Evolutionary conservation across 2,797 vertebrate species (phyloP).

Genomic region (Pangasius larnaudii): DNA sequence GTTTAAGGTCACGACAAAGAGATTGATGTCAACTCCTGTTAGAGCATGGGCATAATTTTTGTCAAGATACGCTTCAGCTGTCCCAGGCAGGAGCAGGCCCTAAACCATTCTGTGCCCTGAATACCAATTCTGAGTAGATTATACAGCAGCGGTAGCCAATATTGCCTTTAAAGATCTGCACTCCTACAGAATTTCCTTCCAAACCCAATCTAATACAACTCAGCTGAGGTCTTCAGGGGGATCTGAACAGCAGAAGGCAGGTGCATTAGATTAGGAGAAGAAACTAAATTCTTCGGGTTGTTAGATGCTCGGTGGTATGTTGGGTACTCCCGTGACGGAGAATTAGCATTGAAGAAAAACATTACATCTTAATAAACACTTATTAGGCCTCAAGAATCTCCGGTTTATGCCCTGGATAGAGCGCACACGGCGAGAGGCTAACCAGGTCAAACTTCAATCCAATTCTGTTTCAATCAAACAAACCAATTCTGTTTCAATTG

Average conservation of each 20-base stretch:
- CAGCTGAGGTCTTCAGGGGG: neutral
- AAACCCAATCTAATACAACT: slow-evolving; percentile 24
- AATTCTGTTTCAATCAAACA: slow-evolving; percentile 60
- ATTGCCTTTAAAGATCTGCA: slow-evolving; percentile 8
- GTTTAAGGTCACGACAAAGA: slow-evolving; percentile 49
- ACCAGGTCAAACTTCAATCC: slow-evolving; percentile 58
- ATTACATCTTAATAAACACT: slow-evolving; percentile 20
- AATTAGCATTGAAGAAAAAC: slow-evolving; percentile 23
- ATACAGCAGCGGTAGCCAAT: neutral
- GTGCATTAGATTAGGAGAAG: slow-evolving; percentile 11
- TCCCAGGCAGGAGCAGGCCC: slow-evolving; percentile 17
- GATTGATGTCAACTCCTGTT: slow-evolving; percentile 50
- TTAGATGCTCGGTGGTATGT: neutral
- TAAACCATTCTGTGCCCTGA: slow-evolving; percentile 31
- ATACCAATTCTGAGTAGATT: slow-evolving; percentile 26
- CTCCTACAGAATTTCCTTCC: slow-evolving; percentile 13
- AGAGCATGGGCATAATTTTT: slow-evolving; percentile 10
- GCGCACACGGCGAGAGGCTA: neutral
- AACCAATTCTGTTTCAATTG: slow-evolving; percentile 63
- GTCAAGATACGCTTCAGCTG: neutral
- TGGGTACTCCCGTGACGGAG: neutral
- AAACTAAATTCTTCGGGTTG: slow-evolving; percentile 10
- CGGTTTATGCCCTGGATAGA: neutral
- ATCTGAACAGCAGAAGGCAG: slow-evolving; percentile 1
- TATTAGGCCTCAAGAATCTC: neutral